Base-by-base conservation (phyloP, 2,888 invertebrate genomes). In the Chouioia cunea region DNA sequence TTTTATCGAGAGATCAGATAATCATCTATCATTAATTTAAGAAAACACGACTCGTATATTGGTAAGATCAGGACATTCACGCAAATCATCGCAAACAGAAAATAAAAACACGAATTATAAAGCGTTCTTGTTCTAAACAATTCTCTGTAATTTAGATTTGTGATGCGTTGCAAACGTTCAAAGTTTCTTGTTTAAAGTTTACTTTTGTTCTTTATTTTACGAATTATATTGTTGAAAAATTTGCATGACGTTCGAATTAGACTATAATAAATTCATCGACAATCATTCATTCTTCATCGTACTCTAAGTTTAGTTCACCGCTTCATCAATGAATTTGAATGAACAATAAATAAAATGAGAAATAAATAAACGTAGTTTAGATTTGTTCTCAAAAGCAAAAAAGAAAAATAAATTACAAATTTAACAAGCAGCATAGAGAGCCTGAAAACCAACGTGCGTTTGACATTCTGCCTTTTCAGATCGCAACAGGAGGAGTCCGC, bases 401-500 rank as follows among this genome's bases (percentile, higher is more conserved):
- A 48, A 12, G 18, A 62, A 62, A 44, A 18, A 52, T 23, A 59
- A 59, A 47, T 15, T 50, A 10, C 43, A 22, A 18, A 57, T 1
- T 12, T 36, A 36, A 36, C 10, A 36, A 36, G 36, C 36, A 36
- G 36, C 36, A 36, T 36, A 36, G 36, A 36, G 36, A 36, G 44
- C 23, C 27, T 52, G 48, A 16, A 71, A 63, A 79, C 73, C 78
- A 79, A 80, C 78, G 76, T 79, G 68, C 76, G 77, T 74, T 74
- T 79, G 75, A 80, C 79, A 79, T 85, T 92, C 88, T 90, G 87
- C 89, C 94, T 73, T 73, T 94, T 90, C 94, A 96, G 95, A 94
- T 86, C 86, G 84, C 93, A 90, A 88, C 93, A 90, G 88, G 93
- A 95, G 91, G 94, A 95, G 90, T 93, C 93, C 88, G 93, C 94